These are phyloP conservation scores for Gorsachius goisagi DNA, from an alignment of 2,113 vertebrate species.

Conservation along the genomic window DNA sequence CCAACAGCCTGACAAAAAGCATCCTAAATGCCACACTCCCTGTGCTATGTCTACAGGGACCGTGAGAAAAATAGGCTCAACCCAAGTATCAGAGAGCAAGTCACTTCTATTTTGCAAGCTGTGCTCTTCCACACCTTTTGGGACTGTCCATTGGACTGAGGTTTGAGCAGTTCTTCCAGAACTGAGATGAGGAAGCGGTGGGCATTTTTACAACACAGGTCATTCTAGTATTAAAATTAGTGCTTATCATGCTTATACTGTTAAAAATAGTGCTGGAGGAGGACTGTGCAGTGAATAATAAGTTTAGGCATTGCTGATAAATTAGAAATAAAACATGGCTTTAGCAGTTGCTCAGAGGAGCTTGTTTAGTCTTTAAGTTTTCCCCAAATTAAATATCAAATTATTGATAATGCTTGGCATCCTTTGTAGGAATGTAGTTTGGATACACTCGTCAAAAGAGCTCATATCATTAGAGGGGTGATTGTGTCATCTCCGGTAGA, in stretches of 20 bases:
- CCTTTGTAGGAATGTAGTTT: neutral
- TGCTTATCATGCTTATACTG: neutral
- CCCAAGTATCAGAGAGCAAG: neutral
- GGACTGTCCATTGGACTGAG: neutral
- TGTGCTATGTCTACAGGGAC: neutral
- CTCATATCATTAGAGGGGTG: neutral
- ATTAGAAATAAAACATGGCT: neutral
- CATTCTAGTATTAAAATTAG: neutral
- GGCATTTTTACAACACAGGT: neutral
- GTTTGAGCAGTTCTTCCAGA: neutral
- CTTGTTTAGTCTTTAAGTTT: neutral
- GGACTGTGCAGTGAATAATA: neutral
- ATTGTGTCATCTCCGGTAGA: neutral
- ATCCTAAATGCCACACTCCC: neutral
- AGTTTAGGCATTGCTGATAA: neutral
- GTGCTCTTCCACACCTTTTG: neutral
- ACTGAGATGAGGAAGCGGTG: neutral
- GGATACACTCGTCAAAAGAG: neutral
- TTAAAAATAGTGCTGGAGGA: neutral
- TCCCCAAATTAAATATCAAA: neutral
- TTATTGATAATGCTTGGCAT: neutral
- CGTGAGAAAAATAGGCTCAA: neutral
- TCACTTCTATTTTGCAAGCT: neutral
- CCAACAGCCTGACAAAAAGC: neutral
- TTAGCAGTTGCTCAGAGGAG: neutral